These are phyloP conservation scores for Tympanuchus pallidicinctus DNA, from an alignment of 2,113 vertebrate species.

Conservation along the genomic window DNA sequence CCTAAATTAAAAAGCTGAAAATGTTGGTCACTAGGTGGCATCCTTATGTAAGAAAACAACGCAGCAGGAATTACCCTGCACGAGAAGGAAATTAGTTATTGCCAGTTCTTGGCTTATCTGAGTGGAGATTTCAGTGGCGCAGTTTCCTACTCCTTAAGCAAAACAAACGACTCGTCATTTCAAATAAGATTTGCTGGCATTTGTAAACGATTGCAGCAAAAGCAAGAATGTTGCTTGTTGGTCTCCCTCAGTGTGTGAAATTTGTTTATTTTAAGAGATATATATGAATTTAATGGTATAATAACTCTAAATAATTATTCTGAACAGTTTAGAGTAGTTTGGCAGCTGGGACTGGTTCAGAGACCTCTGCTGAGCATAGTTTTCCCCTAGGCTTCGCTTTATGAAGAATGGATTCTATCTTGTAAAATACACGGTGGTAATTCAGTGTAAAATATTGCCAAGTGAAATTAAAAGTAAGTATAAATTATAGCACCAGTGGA, in stretches of 20 bases:
- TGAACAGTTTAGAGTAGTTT: not conserved
- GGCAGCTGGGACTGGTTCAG: not conserved
- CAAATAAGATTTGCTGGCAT: not conserved
- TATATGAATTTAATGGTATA: not conserved
- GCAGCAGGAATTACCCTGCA: not conserved
- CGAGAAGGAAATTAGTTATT: not conserved
- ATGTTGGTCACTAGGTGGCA: slow-evolving; percentile 70
- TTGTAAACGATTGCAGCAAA: not conserved
- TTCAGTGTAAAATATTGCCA: not conserved
- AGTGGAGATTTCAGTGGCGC: not conserved
- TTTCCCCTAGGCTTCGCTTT: not conserved
- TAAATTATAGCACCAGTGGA: not conserved
- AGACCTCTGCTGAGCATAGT: not conserved
- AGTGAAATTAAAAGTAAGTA: not conserved
- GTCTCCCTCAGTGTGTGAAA: not conserved
- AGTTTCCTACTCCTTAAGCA: not conserved
- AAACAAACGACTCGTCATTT: not conserved
- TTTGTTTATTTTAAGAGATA: not conserved
- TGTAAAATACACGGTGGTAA: not conserved
- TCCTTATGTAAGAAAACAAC: slow-evolving; percentile 12
- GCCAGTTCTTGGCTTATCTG: not conserved
- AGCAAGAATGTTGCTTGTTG: not conserved
- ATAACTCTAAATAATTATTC: not conserved
- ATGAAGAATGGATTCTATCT: not conserved
- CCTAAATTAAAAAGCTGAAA: not conserved